A percentile compares a stretch with the other conserved stretches of the same genome.
Evolutionary conservation across 64 coral and sea anemone species (phyloP).

Genomic region (Porites lutea): DNA sequence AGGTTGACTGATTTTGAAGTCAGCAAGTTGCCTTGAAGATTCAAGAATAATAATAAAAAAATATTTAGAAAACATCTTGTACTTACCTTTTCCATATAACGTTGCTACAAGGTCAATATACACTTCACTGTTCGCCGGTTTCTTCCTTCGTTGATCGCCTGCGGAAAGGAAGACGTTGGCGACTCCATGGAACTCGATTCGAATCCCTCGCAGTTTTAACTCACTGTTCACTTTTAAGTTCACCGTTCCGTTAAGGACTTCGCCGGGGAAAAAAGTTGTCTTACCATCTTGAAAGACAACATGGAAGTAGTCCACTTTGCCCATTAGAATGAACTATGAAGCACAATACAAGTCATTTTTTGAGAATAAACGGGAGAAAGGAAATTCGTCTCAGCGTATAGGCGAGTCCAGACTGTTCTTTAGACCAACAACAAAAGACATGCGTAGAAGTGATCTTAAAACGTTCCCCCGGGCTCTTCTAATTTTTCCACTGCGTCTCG

Average conservation of each 20-base stretch:
- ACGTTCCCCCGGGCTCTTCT: too few relatives aligned
- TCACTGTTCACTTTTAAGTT: slow-evolving; percentile 80
- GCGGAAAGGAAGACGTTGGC: slow-evolving; percentile 72
- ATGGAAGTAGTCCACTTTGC: slow-evolving; percentile 75
- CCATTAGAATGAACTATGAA: slow-evolving; percentile 51
- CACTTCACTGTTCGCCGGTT: slow-evolving; percentile 64
- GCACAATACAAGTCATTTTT: neutral
- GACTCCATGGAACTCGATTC: slow-evolving; percentile 83
- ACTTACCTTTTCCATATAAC: slow-evolving; percentile 87
- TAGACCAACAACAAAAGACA: too few relatives aligned
- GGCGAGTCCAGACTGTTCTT: neutral
- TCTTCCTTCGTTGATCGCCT: slow-evolving; percentile 56
- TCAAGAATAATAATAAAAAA: neutral
- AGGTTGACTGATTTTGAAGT: too few relatives aligned
- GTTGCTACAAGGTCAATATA: slow-evolving; percentile 82
- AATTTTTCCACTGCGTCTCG: too few relatives aligned
- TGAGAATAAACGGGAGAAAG: neutral
- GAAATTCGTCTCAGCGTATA: neutral
- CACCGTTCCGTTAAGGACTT: slow-evolving; percentile 74
- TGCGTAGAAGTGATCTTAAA: too few relatives aligned
- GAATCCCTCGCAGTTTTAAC: slow-evolving; percentile 73
- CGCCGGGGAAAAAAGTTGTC: slow-evolving; percentile 81
- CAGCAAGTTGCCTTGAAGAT: too few relatives aligned
- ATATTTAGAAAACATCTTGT: neutral
- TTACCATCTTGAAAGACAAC: slow-evolving; percentile 77